phyloP scores from a whole-genome alignment of 2,797 vertebrate genomes.

The Lagothrix lagotricha region DNA sequence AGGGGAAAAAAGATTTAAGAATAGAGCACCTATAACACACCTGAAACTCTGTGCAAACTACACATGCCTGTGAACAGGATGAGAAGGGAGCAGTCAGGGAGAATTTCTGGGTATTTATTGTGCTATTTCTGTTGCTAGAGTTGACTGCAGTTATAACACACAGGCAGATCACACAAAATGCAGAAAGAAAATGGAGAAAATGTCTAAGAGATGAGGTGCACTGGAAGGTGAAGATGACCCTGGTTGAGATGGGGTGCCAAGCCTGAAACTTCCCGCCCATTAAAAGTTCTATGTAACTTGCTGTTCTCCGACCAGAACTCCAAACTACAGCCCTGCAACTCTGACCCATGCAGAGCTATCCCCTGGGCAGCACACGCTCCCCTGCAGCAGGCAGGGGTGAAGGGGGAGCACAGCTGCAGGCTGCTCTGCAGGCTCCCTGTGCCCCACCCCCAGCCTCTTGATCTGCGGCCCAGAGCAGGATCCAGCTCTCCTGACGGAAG shows the following conservation, averaged over 20 bases:
- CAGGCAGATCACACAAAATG: neutral
- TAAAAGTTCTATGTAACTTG: neutral
- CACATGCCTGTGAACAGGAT: neutral
- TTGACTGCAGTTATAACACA: neutral
- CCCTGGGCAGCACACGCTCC: neutral
- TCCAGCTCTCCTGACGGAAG: neutral
- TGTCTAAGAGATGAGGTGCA: neutral
- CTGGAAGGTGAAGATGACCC: neutral
- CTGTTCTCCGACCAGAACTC: neutral
- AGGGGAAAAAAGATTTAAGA: neutral
- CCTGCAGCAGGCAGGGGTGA: neutral
- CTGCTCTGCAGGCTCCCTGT: neutral
- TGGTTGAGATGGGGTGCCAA: neutral
- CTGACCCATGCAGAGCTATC: accelerated
- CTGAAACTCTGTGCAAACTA: neutral
- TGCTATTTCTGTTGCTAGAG: constrained; percentile 19
- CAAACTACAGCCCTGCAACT: neutral
- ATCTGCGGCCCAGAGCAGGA: neutral
- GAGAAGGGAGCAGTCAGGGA: neutral
- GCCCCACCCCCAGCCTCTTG: neutral
- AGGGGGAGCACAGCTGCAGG: neutral
- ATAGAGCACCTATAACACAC: neutral
- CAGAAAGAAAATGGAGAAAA: neutral
- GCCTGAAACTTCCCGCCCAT: neutral
- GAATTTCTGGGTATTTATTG: neutral